Base-by-base conservation (phyloP, 1,140 invertebrate genomes). In the Pseudomyrmex gracilis region DNA sequence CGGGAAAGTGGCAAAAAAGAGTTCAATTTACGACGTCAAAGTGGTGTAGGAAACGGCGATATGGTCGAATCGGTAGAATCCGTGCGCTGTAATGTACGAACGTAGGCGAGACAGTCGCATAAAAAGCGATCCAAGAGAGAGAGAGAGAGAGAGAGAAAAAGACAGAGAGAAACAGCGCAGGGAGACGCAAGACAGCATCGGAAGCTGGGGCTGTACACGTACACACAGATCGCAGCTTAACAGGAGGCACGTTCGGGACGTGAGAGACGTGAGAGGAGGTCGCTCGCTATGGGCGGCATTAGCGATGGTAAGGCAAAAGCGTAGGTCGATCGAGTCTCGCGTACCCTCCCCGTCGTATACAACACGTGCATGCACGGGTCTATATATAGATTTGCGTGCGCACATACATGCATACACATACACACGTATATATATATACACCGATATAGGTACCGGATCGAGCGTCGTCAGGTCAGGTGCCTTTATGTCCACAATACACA, bases 21-120 rank as follows among this genome's bases (percentile, higher is more conserved):
- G 53, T 76, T 82, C 76, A 82, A 88, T 88, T 88, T 88, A 88
- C 83, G 78, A 88, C 61, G 73, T 68, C 73, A 87, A 74, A 83
- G 83, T 73, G 76, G 86, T 57, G 13, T 34, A 53, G 61, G 45
- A 34, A 43, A 64, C 74, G 64, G 45, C 82, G 85, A 88, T 87
- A 87, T 60, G 71, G 73, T 58, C 47, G 73, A 87, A 85, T 82
- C 64, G 64, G 51, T 74, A 58, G 66, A 83, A 86, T 83, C 61
- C 57, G 58, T 66, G 67, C 57, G 73, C 53, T 66, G 71, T 68
- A 66, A 63, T 57, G 68, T 82, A 83, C 70, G 63, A 43, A 66
- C 78, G 51, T 73, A 67, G 57, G 49, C 53, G 20, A 47, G 34
- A 45, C 66, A 58, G 60, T 49, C 76, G 85, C 34, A 85, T 83